Base-by-base conservation (phyloP, 2,888 invertebrate genomes). In the Timandra comae region DNA sequence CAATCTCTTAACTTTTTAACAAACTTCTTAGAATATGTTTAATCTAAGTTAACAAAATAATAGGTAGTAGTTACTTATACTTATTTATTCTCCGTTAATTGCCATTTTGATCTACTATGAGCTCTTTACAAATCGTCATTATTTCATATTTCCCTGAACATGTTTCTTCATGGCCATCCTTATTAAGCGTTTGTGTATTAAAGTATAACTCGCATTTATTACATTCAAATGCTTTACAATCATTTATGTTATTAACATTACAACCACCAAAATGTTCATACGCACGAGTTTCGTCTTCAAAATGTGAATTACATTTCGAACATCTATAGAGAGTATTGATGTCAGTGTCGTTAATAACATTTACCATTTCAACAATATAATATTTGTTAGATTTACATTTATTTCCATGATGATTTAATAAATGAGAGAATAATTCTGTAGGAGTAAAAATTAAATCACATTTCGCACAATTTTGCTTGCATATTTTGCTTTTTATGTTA, bases 381-480 rank as follows among this genome's bases (percentile, higher is more conserved):
- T 62, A 74, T 23, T 49, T 59, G 45, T 52, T 67, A 8, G 25
- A 36, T 29, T 52, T 31, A 29, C 58, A 61, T 49, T 68, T 76
- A 30, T 65, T 59, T 16, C 63, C 67, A 38, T 79, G 79, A 37
- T 79, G 78, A 34, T 56, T 49, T 16, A 76, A 31, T 32, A 78
- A 51, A 56, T 79, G 79, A 31, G 59, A 56, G 46, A 76, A 79
- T 38, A 79, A 54, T 39, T 68, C 58, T 31, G 60, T 66, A 8
- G 73, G 60, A 11, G 63, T 69, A 42, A 79, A 79, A 3, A 58
- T 41, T 8, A 79, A 47, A 35, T 63, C 55, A 41, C 79, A 79
- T 52, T 74, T 76, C n/a, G 70, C 57, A 45, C 79, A 79, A 42
- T 37, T 58, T 51, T 76, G 74, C 40, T 56, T 67, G 8, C 54